These are phyloP conservation scores for Polydesmus complanatus DNA, from an alignment of 2,888 invertebrate genomes.

Conservation along the genomic window DNA sequence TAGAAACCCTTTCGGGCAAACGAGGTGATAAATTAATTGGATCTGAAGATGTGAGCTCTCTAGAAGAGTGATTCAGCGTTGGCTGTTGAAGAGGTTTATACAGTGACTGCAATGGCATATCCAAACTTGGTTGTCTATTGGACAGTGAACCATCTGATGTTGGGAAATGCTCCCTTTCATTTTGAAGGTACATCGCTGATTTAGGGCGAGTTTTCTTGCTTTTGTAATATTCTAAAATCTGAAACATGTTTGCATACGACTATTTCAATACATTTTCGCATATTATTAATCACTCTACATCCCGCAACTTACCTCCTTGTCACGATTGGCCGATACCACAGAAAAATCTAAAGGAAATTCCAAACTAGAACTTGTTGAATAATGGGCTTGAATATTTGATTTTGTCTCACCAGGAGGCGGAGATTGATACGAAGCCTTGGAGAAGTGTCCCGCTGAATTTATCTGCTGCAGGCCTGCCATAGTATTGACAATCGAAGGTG, in stretches of 20 bases:
- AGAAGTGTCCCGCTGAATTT: conserved; percentile 8
- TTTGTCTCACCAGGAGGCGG: conserved; percentile 2
- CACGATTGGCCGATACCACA: conserved; percentile 37
- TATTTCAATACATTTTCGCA: not conserved
- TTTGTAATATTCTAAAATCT: conserved; percentile 44
- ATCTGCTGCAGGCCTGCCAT: conserved; percentile 3
- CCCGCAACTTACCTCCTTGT: conserved; percentile 22
- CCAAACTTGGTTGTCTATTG: conserved; percentile 16
- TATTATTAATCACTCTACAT: not conserved
- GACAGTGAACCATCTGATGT: conserved; percentile 10
- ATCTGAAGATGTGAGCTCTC: conserved; percentile 12
- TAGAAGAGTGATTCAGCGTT: conserved; percentile 8
- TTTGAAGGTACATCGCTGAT: conserved; percentile 28
- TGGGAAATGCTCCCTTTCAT: conserved; percentile 24
- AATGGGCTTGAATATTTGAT: conserved; percentile 19
- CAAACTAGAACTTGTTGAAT: conserved; percentile 20
- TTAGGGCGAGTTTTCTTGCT: conserved; percentile 31
- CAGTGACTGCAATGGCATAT: conserved; percentile 15
- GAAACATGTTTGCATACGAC: not conserved
- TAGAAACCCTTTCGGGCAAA: not conserved
- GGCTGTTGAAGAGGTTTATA: conserved; percentile 5
- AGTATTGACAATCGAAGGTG: not conserved
- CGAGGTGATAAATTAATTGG: conserved; percentile 17
- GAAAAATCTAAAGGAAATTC: conserved; percentile 41
- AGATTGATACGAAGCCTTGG: not conserved